Evolutionary conservation across 1,140 invertebrate species (phyloP), one percentile per base, ranked within the genome.

Genomic region (Helicorthomorpha holstii): DNA sequence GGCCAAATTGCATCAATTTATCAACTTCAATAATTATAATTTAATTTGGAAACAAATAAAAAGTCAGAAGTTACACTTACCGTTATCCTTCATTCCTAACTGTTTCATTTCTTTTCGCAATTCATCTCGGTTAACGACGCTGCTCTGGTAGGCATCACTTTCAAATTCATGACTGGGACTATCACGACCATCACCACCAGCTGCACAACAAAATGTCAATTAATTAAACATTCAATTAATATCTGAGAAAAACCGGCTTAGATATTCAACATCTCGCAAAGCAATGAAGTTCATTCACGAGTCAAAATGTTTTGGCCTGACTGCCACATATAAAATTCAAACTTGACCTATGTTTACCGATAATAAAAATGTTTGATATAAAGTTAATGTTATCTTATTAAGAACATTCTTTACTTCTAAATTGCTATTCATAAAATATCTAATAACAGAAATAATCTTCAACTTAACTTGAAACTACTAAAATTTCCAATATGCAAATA

Each of bases 31-130:
- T n/a, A n/a, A n/a, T n/a, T n/a, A n/a, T n/a, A n/a, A n/a, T n/a
- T n/a, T n/a, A n/a, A n/a, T n/a, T n/a, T n/a, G n/a, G n/a, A n/a
- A n/a, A n/a, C n/a, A n/a, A n/a, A n/a, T n/a, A n/a, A n/a, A n/a
- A n/a, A 34, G 7, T 7, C 29, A 34, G 7, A 16, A 7, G 29
- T 16, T 34, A 7, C 7, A 34, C 7, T 34, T 34, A 34, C 44
- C 44, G 19, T 46, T 46, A 22, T 46, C 57, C 10, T 54, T 50
- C 50, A 69, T 60, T 47, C 67, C 63, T 2, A 72, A 55, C 58
- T 69, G 64, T 51, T 69, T 62, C 65, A 72, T 69, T 47, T 69
- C 69, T 43, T 69, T 65, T 44, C 62, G 60, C 4, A 73, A 55
- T 45, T 71, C 70, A 45, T 70, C 70, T 50, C 67, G 68, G 51